Evolutionary conservation across 2,797 vertebrate species (phyloP).

Genomic region (Lophius americanus): DNA sequence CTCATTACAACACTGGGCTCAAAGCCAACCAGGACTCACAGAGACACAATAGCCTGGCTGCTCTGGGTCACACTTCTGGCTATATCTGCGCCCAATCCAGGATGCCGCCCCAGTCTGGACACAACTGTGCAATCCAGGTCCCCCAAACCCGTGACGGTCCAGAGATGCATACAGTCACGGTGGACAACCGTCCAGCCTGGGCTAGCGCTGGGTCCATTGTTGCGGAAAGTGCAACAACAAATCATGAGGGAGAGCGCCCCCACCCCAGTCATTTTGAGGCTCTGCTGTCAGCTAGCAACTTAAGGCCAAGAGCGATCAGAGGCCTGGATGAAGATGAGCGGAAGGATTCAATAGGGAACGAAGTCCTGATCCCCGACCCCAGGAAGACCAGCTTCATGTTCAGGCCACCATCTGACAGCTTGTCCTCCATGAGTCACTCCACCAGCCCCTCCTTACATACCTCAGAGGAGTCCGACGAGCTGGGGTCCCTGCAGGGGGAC

Average conservation of each 20-base stretch:
- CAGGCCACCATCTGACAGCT: constrained; percentile 84
- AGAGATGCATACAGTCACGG: constrained; percentile 29
- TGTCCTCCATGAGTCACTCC: constrained; percentile 80
- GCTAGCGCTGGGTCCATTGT: constrained; percentile 32
- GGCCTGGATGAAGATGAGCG: constrained; percentile 72
- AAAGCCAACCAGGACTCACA: constrained; percentile 56
- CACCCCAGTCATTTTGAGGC: constrained; percentile 60
- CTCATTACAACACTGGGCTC: constrained; percentile 60
- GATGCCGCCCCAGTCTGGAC: constrained; percentile 45
- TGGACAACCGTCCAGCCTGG: constrained; percentile 56
- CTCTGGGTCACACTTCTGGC: constrained; percentile 52
- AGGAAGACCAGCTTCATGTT: constrained; percentile 87
- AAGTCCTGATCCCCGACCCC: constrained; percentile 70
- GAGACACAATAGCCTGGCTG: constrained; percentile 66
- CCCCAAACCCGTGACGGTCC: constrained; percentile 31
- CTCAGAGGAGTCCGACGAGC: constrained; percentile 83
- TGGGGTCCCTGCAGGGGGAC: constrained; percentile 79
- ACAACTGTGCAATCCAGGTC: constrained; percentile 56
- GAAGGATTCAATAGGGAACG: constrained; percentile 80
- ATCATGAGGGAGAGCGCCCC: constrained; percentile 51
- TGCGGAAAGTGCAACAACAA: constrained; percentile 24
- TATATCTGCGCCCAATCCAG: constrained; percentile 63
- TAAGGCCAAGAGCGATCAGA: constrained; percentile 63
- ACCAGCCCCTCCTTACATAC: constrained; percentile 79
- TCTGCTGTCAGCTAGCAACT: constrained; percentile 47